phyloP scores from a whole-genome alignment of 2,113 vertebrate genomes.

The Trichomycterus rosablanca region DNA sequence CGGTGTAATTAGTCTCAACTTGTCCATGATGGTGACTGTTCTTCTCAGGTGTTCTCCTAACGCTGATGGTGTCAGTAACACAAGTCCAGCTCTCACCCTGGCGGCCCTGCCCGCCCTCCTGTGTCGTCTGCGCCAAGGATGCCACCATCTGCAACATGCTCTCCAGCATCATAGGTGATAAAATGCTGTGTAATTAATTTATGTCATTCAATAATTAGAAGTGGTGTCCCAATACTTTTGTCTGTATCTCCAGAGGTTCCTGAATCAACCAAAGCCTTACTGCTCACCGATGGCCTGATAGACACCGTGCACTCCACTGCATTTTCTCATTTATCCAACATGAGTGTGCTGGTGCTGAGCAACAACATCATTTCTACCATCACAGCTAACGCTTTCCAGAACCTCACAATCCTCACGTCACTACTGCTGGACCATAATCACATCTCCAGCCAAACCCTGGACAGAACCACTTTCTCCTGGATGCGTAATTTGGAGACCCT shows the following conservation, averaged over 20 bases:
- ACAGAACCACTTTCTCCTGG: constrained; percentile 58
- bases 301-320: constrained; percentile 54
- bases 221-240: background rate
- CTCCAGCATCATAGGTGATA: constrained; percentile 59
- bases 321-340: constrained; percentile 62
- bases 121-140: constrained; percentile 59
- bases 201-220: background rate
- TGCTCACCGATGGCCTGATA: constrained; percentile 69
- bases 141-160: constrained; percentile 68
- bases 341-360: constrained; percentile 70
- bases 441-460: constrained; percentile 63
- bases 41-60: constrained; percentile 58
- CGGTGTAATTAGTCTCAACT: constrained; percentile 6
- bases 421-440: constrained; percentile 71
- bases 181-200: background rate
- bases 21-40: background rate
- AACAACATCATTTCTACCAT: constrained; percentile 65
- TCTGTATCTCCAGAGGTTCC: constrained; percentile 60
- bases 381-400: constrained; percentile 57
- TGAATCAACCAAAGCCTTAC: constrained; percentile 60
- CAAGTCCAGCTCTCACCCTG: constrained; percentile 33
- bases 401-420: constrained; percentile 58
- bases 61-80: constrained; percentile 53
- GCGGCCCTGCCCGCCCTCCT: constrained; percentile 59
- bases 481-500: constrained; percentile 63